Evolutionary conservation across 2,113 vertebrate genomes (phyloP), one percentile per base, ranked within the genome.

Genomic region (Anarrhichthys ocellatus): DNA sequence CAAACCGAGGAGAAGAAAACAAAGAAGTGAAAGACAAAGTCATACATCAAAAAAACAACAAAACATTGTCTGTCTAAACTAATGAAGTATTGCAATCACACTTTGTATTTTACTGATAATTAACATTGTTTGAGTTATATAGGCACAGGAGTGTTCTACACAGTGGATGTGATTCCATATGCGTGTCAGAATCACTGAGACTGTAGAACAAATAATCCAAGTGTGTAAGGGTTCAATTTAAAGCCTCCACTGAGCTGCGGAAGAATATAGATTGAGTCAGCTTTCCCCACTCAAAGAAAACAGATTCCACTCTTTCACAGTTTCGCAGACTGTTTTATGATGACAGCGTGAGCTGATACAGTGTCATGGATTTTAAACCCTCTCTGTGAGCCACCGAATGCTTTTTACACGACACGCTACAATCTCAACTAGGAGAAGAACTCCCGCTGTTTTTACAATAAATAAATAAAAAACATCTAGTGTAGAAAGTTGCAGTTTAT

Each of bases 261-360:
- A 82, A 32, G 73, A 83, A 84, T 88, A 86, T 5, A 85, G 80
- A 91, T 86, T 84, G 87, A 91, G 82, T 90, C 87, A 87, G 88
- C 87, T 27, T 89, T 82, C 88, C 70, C 50, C n/a, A 34, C 66
- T 69, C 11, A 11, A 88, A 87, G 67, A 76, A 73, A 59, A 85
- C 76, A 15, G 62, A 71, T 85, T 81, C 61, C 56, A 20, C 64
- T 80, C 62, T 77, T 80, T 72, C 52, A 78, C 59, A 34, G 56
- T 56, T 89, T 36, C 69, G 72, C 72, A 83, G 36, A 58, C 63
- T 66, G 76, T 73, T 83, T 87, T 54, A 78, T 54, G 73, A 82
- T 73, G 78, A 73, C 84, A 79, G 27, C 3, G 20, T 38, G 69
- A 84, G 78, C 4, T 84, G 73, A 90, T 64, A 69, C 78, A 62